Evolutionary conservation across 2,797 vertebrate genomes (phyloP).

Genomic region (Chaetophractus vellerosus): DNA sequence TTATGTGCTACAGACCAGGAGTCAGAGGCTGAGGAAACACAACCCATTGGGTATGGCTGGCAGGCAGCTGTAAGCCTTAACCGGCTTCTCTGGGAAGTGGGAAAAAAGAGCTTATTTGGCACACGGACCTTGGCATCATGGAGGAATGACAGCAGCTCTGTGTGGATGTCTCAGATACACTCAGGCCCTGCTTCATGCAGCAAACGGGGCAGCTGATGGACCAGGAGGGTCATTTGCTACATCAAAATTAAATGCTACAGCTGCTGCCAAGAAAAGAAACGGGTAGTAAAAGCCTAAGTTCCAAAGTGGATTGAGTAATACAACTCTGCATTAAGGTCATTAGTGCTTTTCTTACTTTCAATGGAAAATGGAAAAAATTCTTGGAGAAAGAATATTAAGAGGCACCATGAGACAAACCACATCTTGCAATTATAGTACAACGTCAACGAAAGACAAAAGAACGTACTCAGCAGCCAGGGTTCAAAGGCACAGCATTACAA

Average conservation of each 20-base stretch:
- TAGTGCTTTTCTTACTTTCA: constrained; percentile 57
- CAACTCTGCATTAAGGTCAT: constrained; percentile 26
- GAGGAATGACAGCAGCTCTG: not conserved
- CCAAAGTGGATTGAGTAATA: not conserved
- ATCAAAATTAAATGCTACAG: not conserved
- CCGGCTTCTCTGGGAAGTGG: not conserved
- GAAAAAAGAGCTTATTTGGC: not conserved
- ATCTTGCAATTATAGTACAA: constrained; percentile 42
- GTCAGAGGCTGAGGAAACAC: not conserved
- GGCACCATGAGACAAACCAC: constrained; percentile 7
- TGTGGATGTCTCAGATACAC: not conserved
- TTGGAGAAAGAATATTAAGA: constrained; percentile 8
- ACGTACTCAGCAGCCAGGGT: not conserved
- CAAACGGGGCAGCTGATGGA: not conserved
- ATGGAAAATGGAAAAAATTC: not conserved
- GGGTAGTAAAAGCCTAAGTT: constrained; percentile 14
- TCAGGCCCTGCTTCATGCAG: not conserved
- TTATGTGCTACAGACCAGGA: not conserved
- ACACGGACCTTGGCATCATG: not conserved
- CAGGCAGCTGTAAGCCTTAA: not conserved
- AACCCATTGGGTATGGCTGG: not conserved
- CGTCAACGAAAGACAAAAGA: not conserved
- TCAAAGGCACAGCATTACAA: not conserved
- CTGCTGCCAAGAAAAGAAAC: constrained; percentile 62
- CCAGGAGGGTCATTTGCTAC: not conserved